These are phyloP conservation scores for Brenthis hecate DNA, from an alignment of 2,888 invertebrate species.

Conservation along the genomic window DNA sequence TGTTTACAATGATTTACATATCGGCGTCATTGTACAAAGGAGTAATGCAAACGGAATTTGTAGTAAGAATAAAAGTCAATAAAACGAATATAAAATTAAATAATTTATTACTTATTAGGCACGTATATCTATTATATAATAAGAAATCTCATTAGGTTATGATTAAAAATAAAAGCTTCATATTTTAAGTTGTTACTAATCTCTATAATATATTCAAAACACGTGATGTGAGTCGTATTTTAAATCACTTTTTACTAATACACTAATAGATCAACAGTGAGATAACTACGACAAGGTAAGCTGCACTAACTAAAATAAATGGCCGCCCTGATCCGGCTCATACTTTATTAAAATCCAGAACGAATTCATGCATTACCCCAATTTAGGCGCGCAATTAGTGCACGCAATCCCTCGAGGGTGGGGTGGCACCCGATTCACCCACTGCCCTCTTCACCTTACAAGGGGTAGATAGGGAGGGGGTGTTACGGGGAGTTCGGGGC, in stretches of 20 bases:
- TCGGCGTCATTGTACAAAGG: too few species aligned
- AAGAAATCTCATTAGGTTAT: too few species aligned
- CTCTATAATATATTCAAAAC: too few species aligned
- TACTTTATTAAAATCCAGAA: conserved; percentile 75
- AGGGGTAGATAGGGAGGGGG: conserved; percentile 42
- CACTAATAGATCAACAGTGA: not conserved
- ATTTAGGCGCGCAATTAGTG: conserved; percentile 78
- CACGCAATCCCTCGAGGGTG: conserved; percentile 57
- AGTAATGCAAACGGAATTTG: too few species aligned
- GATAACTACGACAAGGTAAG: conserved; percentile 46
- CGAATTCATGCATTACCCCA: conserved; percentile 77
- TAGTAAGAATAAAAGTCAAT: too few species aligned
- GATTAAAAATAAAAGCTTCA: not conserved
- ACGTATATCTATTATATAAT: too few species aligned
- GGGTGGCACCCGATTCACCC: conserved; percentile 44
- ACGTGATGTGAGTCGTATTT: not conserved
- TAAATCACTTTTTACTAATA: conserved; percentile 4
- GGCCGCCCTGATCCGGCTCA: conserved; percentile 69
- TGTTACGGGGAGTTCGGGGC: conserved; percentile 42
- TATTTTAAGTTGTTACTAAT: not conserved
- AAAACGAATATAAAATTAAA: too few species aligned
- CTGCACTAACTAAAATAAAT: conserved; percentile 73
- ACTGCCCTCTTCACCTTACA: conserved; percentile 40
- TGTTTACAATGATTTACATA: conserved; percentile 13
- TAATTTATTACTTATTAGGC: too few species aligned